Base-by-base conservation (phyloP, 2,888 invertebrate species). In the Metallyticus violacea region DNA sequence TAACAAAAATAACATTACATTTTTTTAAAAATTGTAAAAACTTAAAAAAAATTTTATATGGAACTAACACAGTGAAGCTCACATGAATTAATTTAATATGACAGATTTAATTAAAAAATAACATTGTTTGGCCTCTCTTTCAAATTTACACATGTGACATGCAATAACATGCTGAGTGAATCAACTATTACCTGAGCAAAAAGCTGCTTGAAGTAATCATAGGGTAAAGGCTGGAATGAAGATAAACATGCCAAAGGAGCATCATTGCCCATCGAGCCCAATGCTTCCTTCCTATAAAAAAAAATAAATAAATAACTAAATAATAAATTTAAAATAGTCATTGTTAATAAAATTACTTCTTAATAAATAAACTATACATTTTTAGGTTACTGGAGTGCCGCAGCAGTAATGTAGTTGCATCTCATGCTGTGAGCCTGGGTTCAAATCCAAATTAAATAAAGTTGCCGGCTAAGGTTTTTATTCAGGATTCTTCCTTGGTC, bases 241-340 rank as follows among this genome's bases (percentile, higher is more conserved):
- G 99, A 99, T 29, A 99, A 94, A 90, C 99, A 99, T 7, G 99
- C 99, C 89, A 99, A 93, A 0, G 99, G 99, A 0, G 97, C 97
- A 92, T 99, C 99, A 92, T 99, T 99, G 87, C 99, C 99, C 99
- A 99, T 99, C 30, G 99, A 99, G 85, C 99, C 99, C 27, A 99
- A 93, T 0, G 99, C 98, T 93, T 99, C 99, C 93, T 99, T 99
- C 92, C 98, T 99, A 92, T 62, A 92, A 91, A 85, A n/a, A 6
- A 79, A 2, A 77, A 77, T n/a, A 79, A 15, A 26, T 26, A 78
- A 7, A 7, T 26, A 78, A 25, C 6, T 78, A 26, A 78, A 78
- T n/a, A 6, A 78, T 25, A 26, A 25, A 7, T n/a, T 25, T 26
- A 1, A 6, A 78, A 78, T 26, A 2, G 25, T n/a, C 78, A 78